Evolutionary conservation across 1,140 invertebrate species (phyloP).

Genomic region (Eufriesea mexicana): DNA sequence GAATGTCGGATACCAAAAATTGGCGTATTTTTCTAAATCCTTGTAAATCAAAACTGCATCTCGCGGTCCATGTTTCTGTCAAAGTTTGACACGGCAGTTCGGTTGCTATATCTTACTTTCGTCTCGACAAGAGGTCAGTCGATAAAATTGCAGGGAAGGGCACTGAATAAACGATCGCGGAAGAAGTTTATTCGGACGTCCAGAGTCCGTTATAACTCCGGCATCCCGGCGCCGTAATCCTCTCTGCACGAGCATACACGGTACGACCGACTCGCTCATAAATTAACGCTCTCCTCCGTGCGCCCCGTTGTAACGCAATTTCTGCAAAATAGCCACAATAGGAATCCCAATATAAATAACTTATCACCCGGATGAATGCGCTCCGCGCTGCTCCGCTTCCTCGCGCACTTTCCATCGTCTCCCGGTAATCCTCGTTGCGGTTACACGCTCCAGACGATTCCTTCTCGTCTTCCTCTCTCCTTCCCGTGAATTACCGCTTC

Average conservation of each 20-base stretch:
- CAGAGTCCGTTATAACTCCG: neutral
- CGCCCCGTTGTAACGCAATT: slow-evolving; percentile 23
- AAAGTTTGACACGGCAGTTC: no score
- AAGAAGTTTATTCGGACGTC: slow-evolving; percentile 17
- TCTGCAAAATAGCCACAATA: slow-evolving; percentile 42
- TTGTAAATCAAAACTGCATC: no score
- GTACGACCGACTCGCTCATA: slow-evolving; percentile 32
- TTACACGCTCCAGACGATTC: neutral
- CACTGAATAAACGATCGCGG: slow-evolving; percentile 13
- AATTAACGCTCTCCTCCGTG: slow-evolving; percentile 51
- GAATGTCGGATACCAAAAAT: no score
- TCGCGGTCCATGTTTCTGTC: no score
- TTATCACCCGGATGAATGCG: slow-evolving; percentile 37
- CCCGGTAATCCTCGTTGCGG: slow-evolving; percentile 34
- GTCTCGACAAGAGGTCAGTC: neutral
- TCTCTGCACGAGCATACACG: neutral
- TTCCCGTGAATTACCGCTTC: neutral
- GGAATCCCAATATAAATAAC: slow-evolving; percentile 57
- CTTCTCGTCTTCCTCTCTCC: neutral
- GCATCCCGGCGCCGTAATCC: slow-evolving; percentile 23
- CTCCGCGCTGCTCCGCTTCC: neutral
- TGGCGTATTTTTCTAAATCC: no score
- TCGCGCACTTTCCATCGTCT: slow-evolving; percentile 13
- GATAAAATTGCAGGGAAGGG: neutral
- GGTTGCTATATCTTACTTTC: neutral